These are phyloP conservation scores for Agrochola circellaris DNA, from an alignment of 2,888 invertebrate species.

Conservation along the genomic window DNA sequence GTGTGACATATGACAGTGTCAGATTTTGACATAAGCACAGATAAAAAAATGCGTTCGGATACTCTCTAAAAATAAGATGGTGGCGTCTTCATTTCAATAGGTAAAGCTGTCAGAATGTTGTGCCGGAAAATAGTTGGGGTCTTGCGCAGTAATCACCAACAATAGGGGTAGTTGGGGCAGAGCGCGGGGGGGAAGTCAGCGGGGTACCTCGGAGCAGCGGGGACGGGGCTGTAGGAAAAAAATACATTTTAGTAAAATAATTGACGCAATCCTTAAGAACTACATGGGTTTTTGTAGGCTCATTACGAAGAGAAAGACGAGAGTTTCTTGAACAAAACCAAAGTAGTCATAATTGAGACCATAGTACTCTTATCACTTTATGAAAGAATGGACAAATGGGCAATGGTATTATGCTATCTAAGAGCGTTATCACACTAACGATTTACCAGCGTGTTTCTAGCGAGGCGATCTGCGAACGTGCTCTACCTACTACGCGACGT, in stretches of 20 bases:
- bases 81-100: slow-evolving; percentile 23
- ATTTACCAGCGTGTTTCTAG: too few relatives aligned
- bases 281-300: too few relatives aligned
- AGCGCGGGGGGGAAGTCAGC: slow-evolving; percentile 89
- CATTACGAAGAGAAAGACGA: neutral
- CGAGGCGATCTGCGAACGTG: too few relatives aligned
- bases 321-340: neutral
- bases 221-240: slow-evolving; percentile 76
- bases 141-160: slow-evolving; percentile 74
- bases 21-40: slow-evolving; percentile 28
- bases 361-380: neutral
- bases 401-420: neutral
- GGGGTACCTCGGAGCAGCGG: slow-evolving; percentile 85
- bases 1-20: slow-evolving; percentile 15
- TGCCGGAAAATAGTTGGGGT: slow-evolving; percentile 41
- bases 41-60: slow-evolving; percentile 29
- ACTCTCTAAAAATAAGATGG: slow-evolving; percentile 17
- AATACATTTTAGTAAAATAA: neutral
- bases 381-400: neutral
- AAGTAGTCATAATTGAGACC: neutral
- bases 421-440: too few relatives aligned
- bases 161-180: slow-evolving; percentile 92
- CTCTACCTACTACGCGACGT: too few relatives aligned
- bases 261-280: too few relatives aligned
- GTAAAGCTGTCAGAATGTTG: slow-evolving; percentile 45